Evolutionary conservation across 2,888 invertebrate species (phyloP), one percentile per base, ranked within the genome.

Genomic region (Pseudococcus longispinus): DNA sequence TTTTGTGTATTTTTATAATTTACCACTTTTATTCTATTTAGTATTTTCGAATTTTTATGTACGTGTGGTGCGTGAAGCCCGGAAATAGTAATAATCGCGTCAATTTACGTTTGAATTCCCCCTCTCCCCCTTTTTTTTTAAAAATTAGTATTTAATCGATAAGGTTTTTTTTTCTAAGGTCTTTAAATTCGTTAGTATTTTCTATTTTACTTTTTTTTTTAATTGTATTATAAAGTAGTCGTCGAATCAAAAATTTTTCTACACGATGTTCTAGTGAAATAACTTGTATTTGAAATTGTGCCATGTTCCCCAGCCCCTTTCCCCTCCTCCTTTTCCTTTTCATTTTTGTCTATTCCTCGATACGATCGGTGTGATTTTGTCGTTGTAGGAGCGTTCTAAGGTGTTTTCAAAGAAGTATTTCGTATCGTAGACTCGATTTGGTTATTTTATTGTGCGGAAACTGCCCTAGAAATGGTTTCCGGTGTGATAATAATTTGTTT

Each of bases 81-180:
- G 77, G 77, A 80, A 80, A 80, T 80, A 80, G 26, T 80, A 20
- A 42, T 80, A 80, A 23, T 70, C 18, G 42, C 77, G 77, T 80
- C 37, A 80, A 80, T 42, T 80, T 80, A 80, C 42, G 77, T 42
- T 11, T 80, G 37, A 29, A 42, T 70, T 29, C 20, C 37, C 37
- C 37, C 37, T n/a, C 20, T 60, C 20, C 23, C 60, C 60, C 20
- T 20, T 23, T 70, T 70, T 70, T 29, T 26, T 23, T n/a, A n/a
- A n/a, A n/a, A n/a, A n/a, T n/a, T n/a, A n/a, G 11, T 65, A 26
- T 65, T 65, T 65, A 23, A 3, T 26, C 13, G 2, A 65, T n/a
- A 37, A 37, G 37, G 29, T 32, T 65, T 65, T 23, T 65, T 1
- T 70, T 60, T 60, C 4, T 18, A 65, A 29, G n/a, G n/a, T n/a